phyloP scores from a whole-genome alignment of 2,113 vertebrate species.

The Orientallactaga bullata region DNA sequence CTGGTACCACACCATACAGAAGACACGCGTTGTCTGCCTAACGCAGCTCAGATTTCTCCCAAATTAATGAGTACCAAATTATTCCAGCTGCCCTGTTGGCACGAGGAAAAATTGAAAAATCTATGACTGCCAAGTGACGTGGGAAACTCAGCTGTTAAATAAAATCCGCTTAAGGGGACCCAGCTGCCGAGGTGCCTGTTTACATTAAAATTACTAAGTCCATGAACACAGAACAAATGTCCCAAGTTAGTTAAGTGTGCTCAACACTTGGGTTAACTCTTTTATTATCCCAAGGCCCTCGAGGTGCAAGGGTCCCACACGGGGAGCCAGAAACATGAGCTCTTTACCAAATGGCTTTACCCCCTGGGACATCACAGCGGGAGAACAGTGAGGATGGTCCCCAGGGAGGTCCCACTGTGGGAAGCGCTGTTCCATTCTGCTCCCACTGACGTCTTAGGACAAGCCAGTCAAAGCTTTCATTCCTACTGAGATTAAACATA shows the following conservation, averaged over 20 bases:
- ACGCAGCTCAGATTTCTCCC: conserved; percentile 88
- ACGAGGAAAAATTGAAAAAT: conserved; percentile 87
- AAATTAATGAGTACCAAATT: conserved; percentile 90
- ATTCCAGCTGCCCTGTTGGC: conserved; percentile 92
- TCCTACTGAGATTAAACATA: conserved; percentile 15
- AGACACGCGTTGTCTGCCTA: conserved; percentile 87
- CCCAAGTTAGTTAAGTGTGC: conserved; percentile 79
- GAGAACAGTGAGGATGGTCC: not conserved
- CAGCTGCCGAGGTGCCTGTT: conserved; percentile 91
- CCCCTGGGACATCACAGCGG: not conserved
- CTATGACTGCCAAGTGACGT: conserved; percentile 91
- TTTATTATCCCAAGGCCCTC: conserved; percentile 73
- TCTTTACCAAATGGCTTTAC: conserved; percentile 62
- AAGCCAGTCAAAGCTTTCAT: conserved; percentile 13
- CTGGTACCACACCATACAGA: conserved; percentile 86
- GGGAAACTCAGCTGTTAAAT: conserved; percentile 92
- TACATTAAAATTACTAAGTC: conserved; percentile 87
- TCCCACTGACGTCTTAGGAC: not conserved
- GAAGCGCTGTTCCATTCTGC: not conserved
- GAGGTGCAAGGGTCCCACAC: conserved; percentile 55
- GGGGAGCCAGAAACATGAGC: conserved; percentile 13
- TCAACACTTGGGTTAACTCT: conserved; percentile 82
- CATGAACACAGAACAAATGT: conserved; percentile 86
- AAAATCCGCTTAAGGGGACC: conserved; percentile 90
- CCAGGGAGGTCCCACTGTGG: not conserved